Percentiles rank a stretch among this genome's conserved stretches.
phyloP scores from a whole-genome alignment of 2,888 invertebrate species.

The Cephalotes varians region DNA sequence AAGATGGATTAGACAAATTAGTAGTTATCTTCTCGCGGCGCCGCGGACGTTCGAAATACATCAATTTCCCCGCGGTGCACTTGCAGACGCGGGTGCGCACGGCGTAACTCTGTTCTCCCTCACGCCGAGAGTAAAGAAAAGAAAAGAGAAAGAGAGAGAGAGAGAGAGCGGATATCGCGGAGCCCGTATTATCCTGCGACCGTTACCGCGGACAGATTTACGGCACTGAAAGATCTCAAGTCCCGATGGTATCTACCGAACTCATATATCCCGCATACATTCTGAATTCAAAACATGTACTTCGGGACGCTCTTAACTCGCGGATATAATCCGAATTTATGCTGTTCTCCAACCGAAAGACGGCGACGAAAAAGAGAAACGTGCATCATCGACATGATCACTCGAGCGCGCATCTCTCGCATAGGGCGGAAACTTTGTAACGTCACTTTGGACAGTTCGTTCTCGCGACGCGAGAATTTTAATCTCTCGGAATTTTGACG shows the following conservation, averaged over 20 bases:
- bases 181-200: constrained; percentile 11
- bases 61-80: constrained; percentile 25
- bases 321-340: constrained; percentile 17
- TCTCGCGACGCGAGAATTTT: constrained; percentile 16
- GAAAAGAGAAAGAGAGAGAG: not conserved
- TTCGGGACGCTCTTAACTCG: not conserved
- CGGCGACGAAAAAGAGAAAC: not conserved
- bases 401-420: not conserved
- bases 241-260: constrained; percentile 19
- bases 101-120: constrained; percentile 5
- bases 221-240: constrained; percentile 5
- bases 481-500: constrained; percentile 12
- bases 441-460: not conserved
- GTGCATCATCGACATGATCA: not conserved
- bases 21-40: constrained; percentile 47
- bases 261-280: constrained; percentile 18
- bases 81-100: not conserved
- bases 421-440: not conserved
- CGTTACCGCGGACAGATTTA: constrained; percentile 7
- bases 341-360: not conserved
- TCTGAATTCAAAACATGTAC: constrained; percentile 24
- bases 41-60: constrained; percentile 26
- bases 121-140: not conserved
- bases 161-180: not conserved
- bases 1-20: constrained; percentile 67